Evolutionary conservation across 1,140 invertebrate species (phyloP), one percentile per base, ranked within the genome.

Genomic region (Drosophila suzukii): DNA sequence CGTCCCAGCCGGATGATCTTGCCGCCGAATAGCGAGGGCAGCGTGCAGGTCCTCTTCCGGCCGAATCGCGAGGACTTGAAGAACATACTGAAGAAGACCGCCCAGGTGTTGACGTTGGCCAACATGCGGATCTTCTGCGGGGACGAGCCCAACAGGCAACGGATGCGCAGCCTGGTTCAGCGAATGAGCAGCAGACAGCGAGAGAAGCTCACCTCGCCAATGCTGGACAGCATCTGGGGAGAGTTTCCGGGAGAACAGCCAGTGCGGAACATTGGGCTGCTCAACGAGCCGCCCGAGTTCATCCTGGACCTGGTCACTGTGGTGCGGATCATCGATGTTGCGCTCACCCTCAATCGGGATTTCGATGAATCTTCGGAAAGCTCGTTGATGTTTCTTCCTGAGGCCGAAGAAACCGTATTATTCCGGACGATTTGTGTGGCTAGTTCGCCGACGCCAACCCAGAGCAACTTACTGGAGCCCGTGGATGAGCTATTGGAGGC

Each of bases 81-180:
- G 24, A 92, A 92, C 62, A 90, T 92, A 20, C 53, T 90, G 2
- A 88, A 91, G 24, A 90, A 91, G 53, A 72, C 72, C 3, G 66
- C 66, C 6, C 76, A 85, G 46, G 91, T 92, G 0, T 6, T 91
- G 6, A 91, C 91, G 0, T 36, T 92, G 54, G 91, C 85, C 10
- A 91, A 92, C 30, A 81, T 92, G 77, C 82, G 86, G 11, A 80
- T 92, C 6, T 91, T 92, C 39, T 91, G 86, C 17, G 91, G 91
- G 1, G 91, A 92, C 43, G 91, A 92, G 15, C 83, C 91, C 0
- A 92, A 91, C 46, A 68, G 91, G 0, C 91, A 92, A 36, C 75
- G 91, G 12, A 92, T 92, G 74, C 83, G 91, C 6, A 66, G 74
- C 30, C 53, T 92, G 10, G 71, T 91, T 0, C 60, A 72, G 1